Evolutionary conservation across 2,888 invertebrate species (phyloP).

Genomic region (Nysson spinosus): DNA sequence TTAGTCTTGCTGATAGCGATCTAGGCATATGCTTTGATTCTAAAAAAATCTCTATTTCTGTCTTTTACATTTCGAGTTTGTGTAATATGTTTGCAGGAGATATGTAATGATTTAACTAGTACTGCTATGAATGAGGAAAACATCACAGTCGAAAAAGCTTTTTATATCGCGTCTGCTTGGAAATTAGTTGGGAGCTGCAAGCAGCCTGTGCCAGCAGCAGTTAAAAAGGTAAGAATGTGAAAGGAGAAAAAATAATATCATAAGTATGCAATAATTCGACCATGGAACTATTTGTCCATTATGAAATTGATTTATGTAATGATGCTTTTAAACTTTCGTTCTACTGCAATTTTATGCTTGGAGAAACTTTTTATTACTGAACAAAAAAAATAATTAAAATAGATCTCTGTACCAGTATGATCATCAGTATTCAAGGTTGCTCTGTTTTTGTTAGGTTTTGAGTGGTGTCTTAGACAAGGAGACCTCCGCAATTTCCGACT

Average conservation of each 20-base stretch:
- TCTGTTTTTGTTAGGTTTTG: conserved; percentile 66
- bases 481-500: conserved; percentile 83
- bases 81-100: conserved; percentile 74
- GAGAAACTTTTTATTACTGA: conserved; percentile 57
- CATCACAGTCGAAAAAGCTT: conserved; percentile 78
- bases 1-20: conserved; percentile 75
- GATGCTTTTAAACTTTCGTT: conserved; percentile 71
- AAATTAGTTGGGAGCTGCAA: conserved; percentile 80
- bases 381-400: conserved; percentile 7
- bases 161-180: conserved; percentile 83
- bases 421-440: neutral
- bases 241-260: no score
- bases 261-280: no score
- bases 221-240: conserved; percentile 77
- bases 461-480: conserved; percentile 83
- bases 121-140: conserved; percentile 71
- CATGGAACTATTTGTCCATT: no score
- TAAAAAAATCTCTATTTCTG: no score
- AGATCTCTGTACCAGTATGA: no score
- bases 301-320: no score
- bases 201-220: conserved; percentile 78
- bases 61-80: no score
- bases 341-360: conserved; percentile 63
- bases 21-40: no score
- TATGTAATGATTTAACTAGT: conserved; percentile 78